Base-by-base conservation (phyloP, 64 coral and sea anemone species). In the Astreopora myriophthalma region DNA sequence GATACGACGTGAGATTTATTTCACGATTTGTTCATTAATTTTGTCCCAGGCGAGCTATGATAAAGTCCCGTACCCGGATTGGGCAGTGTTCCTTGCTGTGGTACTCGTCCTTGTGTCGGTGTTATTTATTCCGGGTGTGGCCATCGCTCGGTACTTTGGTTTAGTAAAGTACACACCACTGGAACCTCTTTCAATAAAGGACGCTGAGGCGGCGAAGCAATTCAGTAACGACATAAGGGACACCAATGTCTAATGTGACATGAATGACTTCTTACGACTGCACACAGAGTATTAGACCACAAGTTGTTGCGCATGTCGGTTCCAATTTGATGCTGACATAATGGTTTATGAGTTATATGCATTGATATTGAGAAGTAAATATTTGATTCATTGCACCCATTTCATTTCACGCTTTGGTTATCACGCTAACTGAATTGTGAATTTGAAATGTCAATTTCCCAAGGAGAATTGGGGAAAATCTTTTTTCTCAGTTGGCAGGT, bases 81-180 rank as follows among this genome's bases (percentile, higher is more conserved):
- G 96, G 96, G 92, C 96, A 32, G 65, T 98, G 26, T 98, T 92
- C 28, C 24, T 98, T 44, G 87, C 87, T 19, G 84, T 92, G 11
- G 34, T 92, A 17, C 71, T 98, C 14, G 84, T 92, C 14, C 79
- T 98, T 5, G 38, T 86, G n/a, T 98, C 96, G 3, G 57, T 91
- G 6, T 20, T 98, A 8, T 98, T 94, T 35, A 92, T 98, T 69
- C 96, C 96, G 11, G 55, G 75, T 25, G 89, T 98, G 3, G 92
- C 96, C 34, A 6, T 98, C 20, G 76, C 80, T 12, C 92, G 85
- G 38, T 94, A 94, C 42, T 94, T 92, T 77, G 89, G 92, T 9
- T 32, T 88, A 9, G 24, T 86, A 6, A 80, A 73, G 19, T 82
- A 89, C 65, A 38, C 48, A 27, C 69, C 39, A 63, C 20, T 87